A percentile compares a stretch with the other conserved stretches of the same genome.
These are phyloP conservation scores for Aphelenchoides bicaudatus DNA, from an alignment of 2,888 invertebrate genomes.

Conservation along the genomic window DNA sequence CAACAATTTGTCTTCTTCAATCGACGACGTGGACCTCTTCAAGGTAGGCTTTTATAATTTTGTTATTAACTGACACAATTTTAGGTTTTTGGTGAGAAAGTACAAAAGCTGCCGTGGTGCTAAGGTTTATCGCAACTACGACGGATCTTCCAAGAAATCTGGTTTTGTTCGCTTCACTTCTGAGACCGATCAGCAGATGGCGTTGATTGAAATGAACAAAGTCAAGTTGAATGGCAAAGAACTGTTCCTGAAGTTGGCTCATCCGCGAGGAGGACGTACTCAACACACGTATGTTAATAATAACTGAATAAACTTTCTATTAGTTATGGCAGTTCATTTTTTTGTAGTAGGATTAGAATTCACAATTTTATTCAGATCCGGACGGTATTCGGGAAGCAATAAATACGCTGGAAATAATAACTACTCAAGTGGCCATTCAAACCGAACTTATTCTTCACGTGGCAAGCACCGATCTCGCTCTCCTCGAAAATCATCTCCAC, in stretches of 20 bases:
- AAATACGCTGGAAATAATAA: no score
- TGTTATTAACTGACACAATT: slow-evolving; percentile 20
- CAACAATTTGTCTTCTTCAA: slow-evolving; percentile 62
- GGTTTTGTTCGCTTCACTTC: slow-evolving; percentile 63
- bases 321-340: neutral
- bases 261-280: slow-evolving; percentile 24
- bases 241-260: slow-evolving; percentile 44
- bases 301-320: neutral
- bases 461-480: neutral
- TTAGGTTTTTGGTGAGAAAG: slow-evolving; percentile 61
- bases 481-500: neutral
- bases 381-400: neutral
- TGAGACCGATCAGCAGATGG: slow-evolving; percentile 63
- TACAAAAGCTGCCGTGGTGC: slow-evolving; percentile 63
- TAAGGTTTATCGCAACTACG: slow-evolving; percentile 62
- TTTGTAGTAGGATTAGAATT: neutral
- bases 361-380: neutral
- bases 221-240: slow-evolving; percentile 39
- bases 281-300: neutral
- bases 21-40: slow-evolving; percentile 63
- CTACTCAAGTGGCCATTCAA: no score
- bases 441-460: no score
- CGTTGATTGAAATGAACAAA: slow-evolving; percentile 63
- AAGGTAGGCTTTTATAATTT: slow-evolving; percentile 35
- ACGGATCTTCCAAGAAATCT: slow-evolving; percentile 62